Evolutionary conservation across 1,140 invertebrate genomes (phyloP), one percentile per base, ranked within the genome.

Genomic region (Musca vetustissima): DNA sequence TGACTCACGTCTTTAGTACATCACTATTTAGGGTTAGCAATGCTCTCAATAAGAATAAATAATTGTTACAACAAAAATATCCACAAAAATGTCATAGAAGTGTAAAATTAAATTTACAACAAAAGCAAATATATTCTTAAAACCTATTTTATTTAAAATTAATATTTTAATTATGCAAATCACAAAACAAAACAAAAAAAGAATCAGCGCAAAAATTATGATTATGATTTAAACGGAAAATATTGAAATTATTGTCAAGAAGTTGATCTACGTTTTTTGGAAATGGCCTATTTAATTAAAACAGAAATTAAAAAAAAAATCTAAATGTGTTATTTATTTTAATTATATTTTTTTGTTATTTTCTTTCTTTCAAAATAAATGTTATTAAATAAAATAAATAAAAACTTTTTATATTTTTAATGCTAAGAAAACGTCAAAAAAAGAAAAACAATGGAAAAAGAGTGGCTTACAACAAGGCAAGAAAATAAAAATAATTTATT

Each of bases 261-360:
- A 92, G 91, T 92, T 93, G 91, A 92, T 91, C 90, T 91, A 91
- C 90, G 90, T 92, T 92, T 91, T 86, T 91, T 90, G 89, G 89
- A 90, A 88, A 90, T 90, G 89, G 87, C 89, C 90, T 77, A 83
- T 83, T 59, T 55, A 55, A 80, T 43, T 43, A 6, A 43, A 32
- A 32, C 28, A 32, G 9, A 32, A n/a, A n/a, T n/a, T n/a, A n/a
- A n/a, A n/a, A 32, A 4, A 43, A 43, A 43, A 11, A 11, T 43
- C 36, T 43, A 43, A 43, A 43, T 43, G 36, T 43, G 36, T 43
- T 43, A n/a, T n/a, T n/a, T n/a, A n/a, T n/a, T 43, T 43, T 43
- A 4, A 43, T 43, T 81, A 52, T 72, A 70, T 19, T 36, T 70
- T 78, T 75, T 77, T 82, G 19, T 61, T 67, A 14, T 53, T 22